Base-by-base conservation (phyloP, 2,113 vertebrate genomes). In the Xiphorhynchus elegans region DNA sequence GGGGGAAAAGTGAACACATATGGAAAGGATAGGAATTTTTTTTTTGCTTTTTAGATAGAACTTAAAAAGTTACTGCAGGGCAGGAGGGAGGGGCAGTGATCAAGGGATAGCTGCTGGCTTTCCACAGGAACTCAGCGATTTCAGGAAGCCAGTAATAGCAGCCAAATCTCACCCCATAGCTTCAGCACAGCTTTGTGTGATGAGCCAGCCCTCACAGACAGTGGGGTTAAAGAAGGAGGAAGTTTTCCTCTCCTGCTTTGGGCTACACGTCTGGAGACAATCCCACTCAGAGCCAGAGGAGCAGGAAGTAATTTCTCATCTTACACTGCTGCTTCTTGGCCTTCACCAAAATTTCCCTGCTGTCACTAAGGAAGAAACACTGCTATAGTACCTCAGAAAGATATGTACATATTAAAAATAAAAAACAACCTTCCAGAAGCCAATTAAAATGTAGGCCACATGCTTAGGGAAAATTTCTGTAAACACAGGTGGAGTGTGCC, bases 391-490 rank as follows among this genome's bases (percentile, higher is more conserved):
- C 40, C 60, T 87, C 74, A 62, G 80, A 86, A 70, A 70, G 37
- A 84, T 4, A 50, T 1, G 29, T 29, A 83, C 4, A 44, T 3
- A 31, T 5, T 24, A 59, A 25, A 59, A 23, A 31, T 88, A 62
- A 33, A 63, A 83, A 70, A 19, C 40, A 85, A 47, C 70, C 68
- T 70, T 64, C 79, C 64, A 76, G 80, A 95, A 96, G 86, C 86
- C 93, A 94, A 79, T 84, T 94, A 96, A 94, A 94, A 82, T 7
- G 11, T 69, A 91, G 83, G 90, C 95, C 94, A 97, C 96, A 94
- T 89, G 80, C 86, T 93, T 90, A 37, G 56, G 59, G 84, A 89
- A 95, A 87, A 90, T 90, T 86, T 86, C 90, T 87, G 76, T 93
- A 96, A 96, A 96, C 79, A 94, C 47, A 93, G 85, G 49, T 88